Percentiles rank a stretch among this genome's conserved stretches.
Conservation (phyloP, 1,140 invertebrate genomes). For the Lethocerus indicus region DNA sequence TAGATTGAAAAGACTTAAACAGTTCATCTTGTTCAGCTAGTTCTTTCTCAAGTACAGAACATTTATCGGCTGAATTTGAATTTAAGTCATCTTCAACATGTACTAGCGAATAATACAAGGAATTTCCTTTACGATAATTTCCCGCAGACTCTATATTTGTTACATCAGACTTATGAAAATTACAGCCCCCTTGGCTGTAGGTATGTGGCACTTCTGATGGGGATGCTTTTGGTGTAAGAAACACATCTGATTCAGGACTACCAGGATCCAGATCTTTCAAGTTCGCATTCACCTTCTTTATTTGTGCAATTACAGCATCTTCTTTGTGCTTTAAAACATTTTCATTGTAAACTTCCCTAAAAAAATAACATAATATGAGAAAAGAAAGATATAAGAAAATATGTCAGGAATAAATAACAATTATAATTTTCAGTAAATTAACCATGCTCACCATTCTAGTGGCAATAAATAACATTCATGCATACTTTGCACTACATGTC, state of each 20-base stretch:
- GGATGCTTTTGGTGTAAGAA: slow-evolving; percentile 17
- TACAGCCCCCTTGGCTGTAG: not conserved
- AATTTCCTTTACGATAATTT: slow-evolving; percentile 6
- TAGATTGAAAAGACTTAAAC: slow-evolving; percentile 19
- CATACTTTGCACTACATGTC: not conserved
- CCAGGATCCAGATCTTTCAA: slow-evolving; percentile 6
- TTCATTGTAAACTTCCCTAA: slow-evolving; percentile 17
- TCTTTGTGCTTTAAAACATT: slow-evolving; percentile 15
- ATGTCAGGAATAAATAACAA: not conserved
- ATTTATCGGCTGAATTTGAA: slow-evolving; percentile 1
- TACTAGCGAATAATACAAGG: slow-evolving; percentile 19
- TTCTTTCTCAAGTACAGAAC: slow-evolving; percentile 17
- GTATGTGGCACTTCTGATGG: slow-evolving; percentile 9
- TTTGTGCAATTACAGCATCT: slow-evolving; percentile 14
- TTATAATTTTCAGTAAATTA: not conserved
- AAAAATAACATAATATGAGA: slow-evolving; percentile 9
- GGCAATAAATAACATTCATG: not conserved
- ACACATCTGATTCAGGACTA: slow-evolving; percentile 17
- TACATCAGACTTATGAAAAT: not conserved
- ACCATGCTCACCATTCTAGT: not conserved
- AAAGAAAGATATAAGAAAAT: not conserved
- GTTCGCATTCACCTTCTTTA: slow-evolving; percentile 9
- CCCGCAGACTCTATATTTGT: not conserved
- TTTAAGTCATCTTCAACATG: slow-evolving; percentile 18
- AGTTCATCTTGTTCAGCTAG: slow-evolving; percentile 21